Base-by-base conservation (phyloP, 1,140 invertebrate species). In the Steinernema feltiae region DNA sequence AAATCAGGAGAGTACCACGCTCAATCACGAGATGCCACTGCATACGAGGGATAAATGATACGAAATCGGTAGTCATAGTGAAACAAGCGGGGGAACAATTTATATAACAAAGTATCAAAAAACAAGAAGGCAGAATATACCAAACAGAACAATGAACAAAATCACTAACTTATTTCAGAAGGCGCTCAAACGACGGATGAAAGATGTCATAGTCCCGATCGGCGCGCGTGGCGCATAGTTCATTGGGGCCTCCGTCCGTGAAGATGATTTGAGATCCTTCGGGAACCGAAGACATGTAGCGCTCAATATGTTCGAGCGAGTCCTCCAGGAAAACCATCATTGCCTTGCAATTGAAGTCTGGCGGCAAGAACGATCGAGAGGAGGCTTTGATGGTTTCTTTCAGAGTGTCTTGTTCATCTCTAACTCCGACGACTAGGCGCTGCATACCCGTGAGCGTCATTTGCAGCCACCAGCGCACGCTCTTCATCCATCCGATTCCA, bases 381-480 rank as follows among this genome's bases (percentile, higher is more conserved):
- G n/a, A n/a, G n/a, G n/a, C n/a, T n/a, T n/a, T n/a, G 3, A 63
- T 3, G 3, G 15, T 3, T 7, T 63, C 24, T 63, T 27, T 21
- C 53, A 3, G 24, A 63, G 53, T 7, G 24, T 27, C 7, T 63
- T 63, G 53, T 63, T 63, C 12, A 21, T 63, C 53, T 3, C 53
- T 15, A 7, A 27, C 2, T 63, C 53, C 53, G 2, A 63, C 15
- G 15, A 63, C 53, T 21, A 63, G 15, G 53, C 24, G 2, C 7
- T 63, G 2, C 53, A 63, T 27, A 3, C 53, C 53, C 15, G 53
- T 63, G 3, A 63, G 24, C 24, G 7, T 63, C 53, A 63, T 63
- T 27, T 63, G 53, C 53, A 63, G 53, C 53, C 53, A 63, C 53
- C 53, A 63, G 15, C 53, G 53, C 2, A 63, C 24, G 53, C 53